Conservation (phyloP, 2,797 vertebrate species). For the Rachycentron canadum region DNA sequence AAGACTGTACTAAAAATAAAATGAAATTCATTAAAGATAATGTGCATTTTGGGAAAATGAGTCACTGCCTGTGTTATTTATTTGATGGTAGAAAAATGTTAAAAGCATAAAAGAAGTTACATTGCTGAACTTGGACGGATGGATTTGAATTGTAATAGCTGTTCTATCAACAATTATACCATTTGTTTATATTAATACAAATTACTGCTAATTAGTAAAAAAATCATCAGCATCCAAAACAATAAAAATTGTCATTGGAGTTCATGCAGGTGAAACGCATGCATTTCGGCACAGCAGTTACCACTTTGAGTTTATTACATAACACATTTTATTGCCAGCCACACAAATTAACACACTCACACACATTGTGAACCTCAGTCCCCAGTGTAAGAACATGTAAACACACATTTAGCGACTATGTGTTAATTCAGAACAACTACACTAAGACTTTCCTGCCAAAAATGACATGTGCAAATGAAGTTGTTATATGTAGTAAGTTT, state of each 20-base stretch:
- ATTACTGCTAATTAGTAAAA: not conserved
- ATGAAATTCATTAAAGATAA: not conserved
- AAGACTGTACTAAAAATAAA: not conserved
- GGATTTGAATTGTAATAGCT: slow-evolving; percentile 4
- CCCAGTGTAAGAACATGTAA: slow-evolving; percentile 1
- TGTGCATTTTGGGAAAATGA: not conserved
- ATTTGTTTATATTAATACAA: not conserved
- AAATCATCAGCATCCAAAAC: too few species aligned
- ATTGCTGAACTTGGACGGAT: not conserved
- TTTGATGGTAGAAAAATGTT: not conserved
- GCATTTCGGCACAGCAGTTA: slow-evolving; percentile 11
- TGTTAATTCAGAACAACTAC: not conserved
- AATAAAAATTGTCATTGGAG: not conserved
- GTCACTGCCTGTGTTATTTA: not conserved
- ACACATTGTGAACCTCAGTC: not conserved
- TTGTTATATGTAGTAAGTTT: too few species aligned
- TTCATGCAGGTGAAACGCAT: not conserved
- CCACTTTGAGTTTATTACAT: slow-evolving; percentile 20
- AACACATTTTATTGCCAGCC: slow-evolving; percentile 24
- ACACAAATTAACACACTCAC: slow-evolving; percentile 19
- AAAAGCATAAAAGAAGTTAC: not conserved
- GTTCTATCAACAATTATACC: too few species aligned
- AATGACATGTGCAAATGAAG: not conserved
- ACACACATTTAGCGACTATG: slow-evolving; percentile 12
- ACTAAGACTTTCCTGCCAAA: slow-evolving; percentile 2